Conservation (phyloP, 2,113 vertebrate genomes). For the Bothrops jararaca region DNA sequence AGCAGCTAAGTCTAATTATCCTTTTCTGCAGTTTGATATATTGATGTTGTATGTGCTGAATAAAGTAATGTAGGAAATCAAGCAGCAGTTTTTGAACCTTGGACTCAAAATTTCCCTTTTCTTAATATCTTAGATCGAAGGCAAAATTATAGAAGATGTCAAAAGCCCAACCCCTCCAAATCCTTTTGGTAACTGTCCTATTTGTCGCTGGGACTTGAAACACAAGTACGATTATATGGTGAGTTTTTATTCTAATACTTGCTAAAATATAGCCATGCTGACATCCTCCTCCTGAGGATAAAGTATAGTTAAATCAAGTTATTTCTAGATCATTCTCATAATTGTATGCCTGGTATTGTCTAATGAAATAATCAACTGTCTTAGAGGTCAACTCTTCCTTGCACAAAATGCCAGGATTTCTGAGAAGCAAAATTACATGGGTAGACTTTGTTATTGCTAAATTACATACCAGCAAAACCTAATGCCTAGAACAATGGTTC, state of each 20-base stretch:
- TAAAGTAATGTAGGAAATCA: neutral
- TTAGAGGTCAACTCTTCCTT: neutral
- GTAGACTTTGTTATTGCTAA: neutral
- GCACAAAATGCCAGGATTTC: neutral
- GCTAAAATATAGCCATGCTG: neutral
- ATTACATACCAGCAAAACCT: neutral
- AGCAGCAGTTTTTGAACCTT: neutral
- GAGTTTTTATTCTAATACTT: constrained; percentile 53
- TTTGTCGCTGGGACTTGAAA: constrained; percentile 96
- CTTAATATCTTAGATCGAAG: constrained; percentile 81
- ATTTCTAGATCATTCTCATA: neutral
- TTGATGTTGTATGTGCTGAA: neutral
- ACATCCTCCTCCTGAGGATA: neutral
- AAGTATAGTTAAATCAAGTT: neutral
- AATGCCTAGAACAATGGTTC: neutral
- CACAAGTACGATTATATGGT: constrained; percentile 91
- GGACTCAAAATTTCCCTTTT: neutral
- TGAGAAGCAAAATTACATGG: neutral
- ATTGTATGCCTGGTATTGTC: neutral
- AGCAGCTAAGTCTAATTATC: neutral
- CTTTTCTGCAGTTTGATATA: neutral
- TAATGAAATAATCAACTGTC: neutral
- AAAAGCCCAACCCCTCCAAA: constrained; percentile 83
- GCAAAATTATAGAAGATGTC: constrained; percentile 63
- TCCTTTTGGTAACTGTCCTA: constrained; percentile 88